Base-by-base conservation (phyloP, 2,113 vertebrate genomes). In the Gobius niger region DNA sequence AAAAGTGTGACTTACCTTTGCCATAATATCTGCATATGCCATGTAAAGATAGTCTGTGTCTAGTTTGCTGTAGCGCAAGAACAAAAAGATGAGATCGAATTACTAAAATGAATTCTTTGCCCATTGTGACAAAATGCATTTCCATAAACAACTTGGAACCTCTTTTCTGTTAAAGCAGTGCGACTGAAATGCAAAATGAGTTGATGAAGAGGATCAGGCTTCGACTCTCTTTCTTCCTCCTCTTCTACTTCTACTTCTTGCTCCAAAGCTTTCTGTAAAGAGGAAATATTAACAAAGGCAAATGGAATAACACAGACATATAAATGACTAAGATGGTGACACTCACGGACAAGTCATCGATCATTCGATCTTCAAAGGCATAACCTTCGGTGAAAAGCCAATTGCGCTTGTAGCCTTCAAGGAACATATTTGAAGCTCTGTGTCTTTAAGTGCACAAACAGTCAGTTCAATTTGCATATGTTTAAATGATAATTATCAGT, bases 111-210 rank as follows among this genome's bases (percentile, higher is more conserved):
- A 14, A 15, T 7, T 42, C 12, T 24, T 10, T 9, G 7, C 13
- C 8, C 14, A 59, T 12, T 57, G 24, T 60, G 6, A 41, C 13
- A 44, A 41, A 42, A 59, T 51, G 11, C 4, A 65, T 57, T 56
- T 72, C 11, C 24, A 7, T 34, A 4, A 0, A 53, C 46, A 46
- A n/a, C 4, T 19, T 12, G 6, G 72, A 75, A 96, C 96, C 94
- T 98, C 83, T 96, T 97, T 82, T 97, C 96, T 7, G 96, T 97
- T 6, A 97, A 91, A 5, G 96, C 96, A 0, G 96, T 96, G 7
- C 96, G 94, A 80, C 96, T 98, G 70, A 98, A 98, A 86, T 98
- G 96, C 72, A 98, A 90, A 81, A 98, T 96, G 44, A 98, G 91
- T 87, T 98, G 96, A 63, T 97, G 96, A 44, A 98, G 92, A 9